Percentiles rank a stretch among this genome's conserved stretches.
phyloP scores from a whole-genome alignment of 2,113 vertebrate species.

The Lampris incognitus region DNA sequence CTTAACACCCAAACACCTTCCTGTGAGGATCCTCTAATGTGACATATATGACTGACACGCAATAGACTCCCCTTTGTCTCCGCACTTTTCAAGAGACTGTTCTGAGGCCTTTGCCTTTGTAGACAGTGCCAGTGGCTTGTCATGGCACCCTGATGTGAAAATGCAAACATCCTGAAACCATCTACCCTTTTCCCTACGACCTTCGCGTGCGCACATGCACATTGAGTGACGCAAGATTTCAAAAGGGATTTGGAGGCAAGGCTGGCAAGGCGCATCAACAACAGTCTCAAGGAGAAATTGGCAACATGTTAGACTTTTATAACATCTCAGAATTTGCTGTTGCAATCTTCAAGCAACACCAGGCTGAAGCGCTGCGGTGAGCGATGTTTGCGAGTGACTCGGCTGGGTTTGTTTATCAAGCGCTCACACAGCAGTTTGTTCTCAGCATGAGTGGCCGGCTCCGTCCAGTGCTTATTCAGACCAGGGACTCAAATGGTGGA shows the following conservation, averaged over 20 bases:
- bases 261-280: not conserved
- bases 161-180: slow-evolving; percentile 33
- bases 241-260: slow-evolving; percentile 1
- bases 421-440: slow-evolving; percentile 39
- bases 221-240: not conserved
- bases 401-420: slow-evolving; percentile 31
- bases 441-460: slow-evolving; percentile 52
- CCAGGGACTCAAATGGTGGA: slow-evolving; percentile 37
- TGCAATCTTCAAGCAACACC: not conserved
- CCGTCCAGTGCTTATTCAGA: slow-evolving; percentile 35
- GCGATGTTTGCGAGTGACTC: slow-evolving; percentile 29
- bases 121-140: slow-evolving; percentile 1
- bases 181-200: not conserved
- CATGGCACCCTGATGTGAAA: slow-evolving; percentile 1
- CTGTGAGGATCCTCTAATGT: slow-evolving; percentile 22
- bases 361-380: slow-evolving; percentile 5
- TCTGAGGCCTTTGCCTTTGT: slow-evolving; percentile 3
- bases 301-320: not conserved
- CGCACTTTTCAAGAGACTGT: not conserved
- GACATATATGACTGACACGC: slow-evolving; percentile 13
- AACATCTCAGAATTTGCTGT: slow-evolving; percentile 4
- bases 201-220: not conserved
- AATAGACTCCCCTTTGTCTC: slow-evolving; percentile 32
- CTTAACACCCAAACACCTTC: slow-evolving; percentile 52
- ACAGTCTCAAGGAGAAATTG: not conserved